These are phyloP conservation scores for Drosophila ogumai DNA, from an alignment of 1,140 invertebrate genomes.

Conservation along the genomic window DNA sequence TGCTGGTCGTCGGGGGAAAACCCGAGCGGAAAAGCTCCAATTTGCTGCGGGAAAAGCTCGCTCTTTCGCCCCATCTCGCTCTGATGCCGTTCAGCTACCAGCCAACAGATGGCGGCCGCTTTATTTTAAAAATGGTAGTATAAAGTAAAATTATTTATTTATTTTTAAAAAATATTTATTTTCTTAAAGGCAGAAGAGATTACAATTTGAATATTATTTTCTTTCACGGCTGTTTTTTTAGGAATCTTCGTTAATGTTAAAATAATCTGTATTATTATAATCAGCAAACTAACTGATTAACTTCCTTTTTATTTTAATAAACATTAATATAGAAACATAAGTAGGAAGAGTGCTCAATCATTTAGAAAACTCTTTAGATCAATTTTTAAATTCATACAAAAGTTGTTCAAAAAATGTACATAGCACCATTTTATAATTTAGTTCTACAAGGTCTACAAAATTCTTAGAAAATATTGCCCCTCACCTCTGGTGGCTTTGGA, in stretches of 20 bases:
- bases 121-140: not conserved
- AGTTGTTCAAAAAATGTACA: not conserved
- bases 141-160: not conserved
- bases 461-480: not conserved
- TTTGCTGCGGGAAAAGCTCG: constrained; percentile 53
- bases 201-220: not conserved
- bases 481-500: not conserved
- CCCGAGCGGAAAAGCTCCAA: constrained; percentile 49
- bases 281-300: not conserved
- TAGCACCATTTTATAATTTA: not conserved
- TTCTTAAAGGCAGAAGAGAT: not conserved
- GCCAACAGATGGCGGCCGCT: constrained; percentile 52
- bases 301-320: no score
- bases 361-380: not conserved
- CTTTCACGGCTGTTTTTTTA: no score
- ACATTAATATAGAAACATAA: not conserved
- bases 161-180: not conserved
- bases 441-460: not conserved
- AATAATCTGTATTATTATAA: no score
- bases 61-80: constrained; percentile 19
- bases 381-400: not conserved
- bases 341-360: accelerated
- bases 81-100: not conserved
- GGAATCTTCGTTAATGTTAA: no score
- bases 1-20: constrained; percentile 28